Conservation (phyloP, 2,888 invertebrate species). For the Laothoe populi region DNA sequence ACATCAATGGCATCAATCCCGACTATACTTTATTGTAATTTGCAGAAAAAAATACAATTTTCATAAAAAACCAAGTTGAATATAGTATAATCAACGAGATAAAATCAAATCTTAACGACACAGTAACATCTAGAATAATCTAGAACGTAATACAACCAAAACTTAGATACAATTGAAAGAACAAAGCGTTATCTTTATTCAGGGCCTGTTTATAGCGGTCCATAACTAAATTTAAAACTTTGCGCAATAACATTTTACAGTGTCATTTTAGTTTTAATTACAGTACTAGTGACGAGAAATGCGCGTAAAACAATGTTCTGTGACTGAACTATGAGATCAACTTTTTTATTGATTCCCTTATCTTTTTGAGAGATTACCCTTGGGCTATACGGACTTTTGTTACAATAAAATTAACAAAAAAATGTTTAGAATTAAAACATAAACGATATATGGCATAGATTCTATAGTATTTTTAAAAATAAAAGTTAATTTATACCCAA, state of each 20-base stretch:
- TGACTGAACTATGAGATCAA: background rate
- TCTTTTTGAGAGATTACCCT: conserved; percentile 14
- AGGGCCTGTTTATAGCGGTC: background rate
- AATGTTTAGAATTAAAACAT: background rate
- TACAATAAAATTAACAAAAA: background rate
- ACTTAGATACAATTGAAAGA: conserved; percentile 5
- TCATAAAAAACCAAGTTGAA: too few relatives aligned
- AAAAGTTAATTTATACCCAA: too few relatives aligned
- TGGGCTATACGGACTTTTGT: background rate
- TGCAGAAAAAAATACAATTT: too few relatives aligned
- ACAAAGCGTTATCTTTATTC: conserved; percentile 11
- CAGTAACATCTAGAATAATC: too few relatives aligned
- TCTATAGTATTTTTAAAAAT: too few relatives aligned
- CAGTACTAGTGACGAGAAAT: background rate
- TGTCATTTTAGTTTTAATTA: conserved; percentile 1
- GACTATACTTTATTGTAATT: too few relatives aligned
- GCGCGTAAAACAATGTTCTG: background rate
- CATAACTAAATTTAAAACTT: background rate
- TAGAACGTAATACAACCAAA: background rate
- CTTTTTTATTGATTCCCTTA: conserved; percentile 21
- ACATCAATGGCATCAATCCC: too few relatives aligned
- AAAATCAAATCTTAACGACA: too few relatives aligned
- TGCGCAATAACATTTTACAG: background rate
- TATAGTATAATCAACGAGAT: too few relatives aligned
- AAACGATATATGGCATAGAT: too few relatives aligned